Evolutionary conservation across 2,888 invertebrate species (phyloP).

Genomic region (Hyposoter dolosus): DNA sequence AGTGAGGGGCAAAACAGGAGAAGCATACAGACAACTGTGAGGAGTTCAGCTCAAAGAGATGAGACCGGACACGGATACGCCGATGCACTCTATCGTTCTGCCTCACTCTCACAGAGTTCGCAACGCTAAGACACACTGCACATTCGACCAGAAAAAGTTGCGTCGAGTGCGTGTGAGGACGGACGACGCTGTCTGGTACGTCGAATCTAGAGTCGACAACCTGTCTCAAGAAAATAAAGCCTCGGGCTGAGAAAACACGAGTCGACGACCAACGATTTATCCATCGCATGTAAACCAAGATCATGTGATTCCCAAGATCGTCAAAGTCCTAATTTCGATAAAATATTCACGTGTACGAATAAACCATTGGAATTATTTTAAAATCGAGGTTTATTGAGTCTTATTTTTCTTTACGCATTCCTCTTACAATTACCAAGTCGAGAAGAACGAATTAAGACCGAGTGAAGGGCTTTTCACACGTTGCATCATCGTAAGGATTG

Average conservation of each 20-base stretch:
- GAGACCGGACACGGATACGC: slow-evolving; percentile 67
- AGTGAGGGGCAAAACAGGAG: slow-evolving; percentile 13
- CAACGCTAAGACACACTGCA: slow-evolving; percentile 1
- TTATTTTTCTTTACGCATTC: background rate
- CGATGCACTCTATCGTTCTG: slow-evolving; percentile 60
- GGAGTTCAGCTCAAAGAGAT: slow-evolving; percentile 42
- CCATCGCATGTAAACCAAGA: background rate
- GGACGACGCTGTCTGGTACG: slow-evolving; percentile 52
- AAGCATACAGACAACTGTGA: slow-evolving; percentile 45
- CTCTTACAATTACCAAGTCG: background rate
- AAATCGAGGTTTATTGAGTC: background rate
- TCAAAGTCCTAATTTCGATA: background rate
- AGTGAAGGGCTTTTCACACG: background rate
- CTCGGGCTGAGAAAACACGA: slow-evolving; percentile 63
- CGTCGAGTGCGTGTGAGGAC: background rate
- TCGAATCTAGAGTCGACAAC: slow-evolving; percentile 54
- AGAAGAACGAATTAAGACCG: slow-evolving; percentile 13
- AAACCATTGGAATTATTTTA: background rate
- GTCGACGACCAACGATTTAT: slow-evolving; percentile 29
- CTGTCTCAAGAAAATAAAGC: slow-evolving; percentile 57
- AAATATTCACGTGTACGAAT: background rate
- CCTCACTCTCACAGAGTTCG: slow-evolving; percentile 14
- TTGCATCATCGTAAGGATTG: slow-evolving; percentile 27
- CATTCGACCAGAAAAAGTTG: background rate
- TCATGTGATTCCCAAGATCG: background rate